Conservation (phyloP, 30 jellyfish, hydroid and myxozoan species). For the Euphysa ruthae region DNA sequence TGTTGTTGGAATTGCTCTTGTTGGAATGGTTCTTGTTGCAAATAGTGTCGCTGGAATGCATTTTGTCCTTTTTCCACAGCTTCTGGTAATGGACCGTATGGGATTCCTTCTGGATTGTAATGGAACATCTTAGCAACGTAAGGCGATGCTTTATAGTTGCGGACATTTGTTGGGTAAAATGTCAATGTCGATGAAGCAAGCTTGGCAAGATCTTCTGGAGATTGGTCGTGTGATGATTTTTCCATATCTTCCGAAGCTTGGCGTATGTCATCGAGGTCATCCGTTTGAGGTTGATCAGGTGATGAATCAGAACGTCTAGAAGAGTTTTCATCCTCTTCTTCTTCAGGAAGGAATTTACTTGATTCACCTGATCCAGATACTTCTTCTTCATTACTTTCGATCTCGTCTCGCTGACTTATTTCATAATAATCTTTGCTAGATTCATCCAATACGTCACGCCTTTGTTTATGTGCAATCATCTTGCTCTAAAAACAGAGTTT, state of each 20-base stretch:
- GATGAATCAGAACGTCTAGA: slow-evolving; percentile 16
- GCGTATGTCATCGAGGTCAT: slow-evolving; percentile 6
- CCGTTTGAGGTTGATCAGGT: background rate
- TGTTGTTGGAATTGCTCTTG: background rate
- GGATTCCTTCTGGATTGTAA: slow-evolving; percentile 16
- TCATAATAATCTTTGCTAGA: slow-evolving; percentile 2
- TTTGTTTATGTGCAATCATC: background rate
- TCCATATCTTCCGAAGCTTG: slow-evolving; percentile 14
- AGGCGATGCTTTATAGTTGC: slow-evolving; percentile 27
- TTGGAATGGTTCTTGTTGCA: background rate
- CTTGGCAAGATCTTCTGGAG: slow-evolving; percentile 27
- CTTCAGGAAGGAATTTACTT: slow-evolving; percentile 3
- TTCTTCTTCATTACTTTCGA: background rate
- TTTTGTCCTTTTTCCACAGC: background rate
- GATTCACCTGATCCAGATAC: slow-evolving; percentile 2
- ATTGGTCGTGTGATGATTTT: slow-evolving; percentile 24
- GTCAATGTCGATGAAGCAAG: slow-evolving; percentile 8
- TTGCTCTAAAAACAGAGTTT: slow-evolving; percentile 24
- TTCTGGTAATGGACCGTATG: slow-evolving; percentile 20
- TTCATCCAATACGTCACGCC: slow-evolving; percentile 12
- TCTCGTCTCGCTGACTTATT: slow-evolving; percentile 3
- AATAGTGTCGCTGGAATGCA: background rate
- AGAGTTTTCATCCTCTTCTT: slow-evolving; percentile 1
- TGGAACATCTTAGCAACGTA: slow-evolving; percentile 26
- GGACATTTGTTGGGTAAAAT: slow-evolving; percentile 23